Evolutionary conservation across 2,888 invertebrate genomes (phyloP).

Genomic region (Tipula lateralis): DNA sequence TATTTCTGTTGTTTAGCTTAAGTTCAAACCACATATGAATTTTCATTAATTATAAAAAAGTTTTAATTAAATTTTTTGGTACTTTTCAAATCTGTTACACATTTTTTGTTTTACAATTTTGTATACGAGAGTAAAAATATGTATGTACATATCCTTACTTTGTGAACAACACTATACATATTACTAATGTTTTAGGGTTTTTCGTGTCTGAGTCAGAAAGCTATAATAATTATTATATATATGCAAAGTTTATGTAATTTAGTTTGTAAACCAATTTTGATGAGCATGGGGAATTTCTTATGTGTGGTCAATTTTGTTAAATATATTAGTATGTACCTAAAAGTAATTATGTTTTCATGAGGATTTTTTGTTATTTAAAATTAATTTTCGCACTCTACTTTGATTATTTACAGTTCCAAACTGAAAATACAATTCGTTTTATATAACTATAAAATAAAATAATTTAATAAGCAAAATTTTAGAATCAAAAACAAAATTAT

Average conservation of each 20-base stretch:
- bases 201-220: not conserved
- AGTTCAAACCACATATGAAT: not conserved
- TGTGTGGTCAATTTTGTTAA: not conserved
- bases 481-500: not conserved
- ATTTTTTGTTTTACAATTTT: no score
- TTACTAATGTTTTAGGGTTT: not conserved
- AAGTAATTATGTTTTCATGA: not conserved
- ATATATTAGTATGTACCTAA: not conserved
- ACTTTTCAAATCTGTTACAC: not conserved
- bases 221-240: no score
- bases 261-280: no score
- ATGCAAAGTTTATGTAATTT: not conserved
- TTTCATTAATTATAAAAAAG: not conserved
- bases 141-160: no score
- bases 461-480: no score
- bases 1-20: not conserved
- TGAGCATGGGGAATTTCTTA: not conserved
- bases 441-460: no score
- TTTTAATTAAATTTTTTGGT: not conserved
- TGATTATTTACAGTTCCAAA: not conserved
- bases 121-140: no score
- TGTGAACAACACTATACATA: not conserved
- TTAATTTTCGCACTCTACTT: not conserved
- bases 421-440: not conserved
- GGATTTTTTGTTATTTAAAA: not conserved